Percentiles rank a stretch among this genome's conserved stretches.
Evolutionary conservation across 2,797 vertebrate genomes (phyloP).

Genomic region (Cynodonichthys magdalenae): DNA sequence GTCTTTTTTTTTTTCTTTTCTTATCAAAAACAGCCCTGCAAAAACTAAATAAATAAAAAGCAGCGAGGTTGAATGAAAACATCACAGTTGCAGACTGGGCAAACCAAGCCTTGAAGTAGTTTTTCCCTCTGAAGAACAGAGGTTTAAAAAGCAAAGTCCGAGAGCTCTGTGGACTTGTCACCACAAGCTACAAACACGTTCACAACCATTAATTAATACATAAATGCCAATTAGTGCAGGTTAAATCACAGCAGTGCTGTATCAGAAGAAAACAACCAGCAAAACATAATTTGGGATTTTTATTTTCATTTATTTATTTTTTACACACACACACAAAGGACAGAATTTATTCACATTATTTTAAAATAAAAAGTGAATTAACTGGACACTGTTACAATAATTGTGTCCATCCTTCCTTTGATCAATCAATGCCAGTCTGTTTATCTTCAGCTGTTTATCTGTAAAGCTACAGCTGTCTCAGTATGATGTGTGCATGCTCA

Average conservation of each 20-base stretch:
- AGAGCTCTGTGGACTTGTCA: background rate
- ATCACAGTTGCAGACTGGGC: background rate
- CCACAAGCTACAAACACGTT: background rate
- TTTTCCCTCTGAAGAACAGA: background rate
- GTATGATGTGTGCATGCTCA: conserved; percentile 10
- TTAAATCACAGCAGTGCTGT: background rate
- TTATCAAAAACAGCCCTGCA: too few species aligned
- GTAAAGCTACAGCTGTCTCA: background rate
- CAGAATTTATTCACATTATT: too few species aligned
- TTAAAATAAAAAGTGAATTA: background rate
- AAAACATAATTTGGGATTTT: background rate
- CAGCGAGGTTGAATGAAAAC: background rate
- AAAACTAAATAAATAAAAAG: too few species aligned
- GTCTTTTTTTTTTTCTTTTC: too few species aligned
- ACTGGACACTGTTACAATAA: background rate
- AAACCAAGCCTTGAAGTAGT: background rate
- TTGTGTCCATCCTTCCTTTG: conserved; percentile 6
- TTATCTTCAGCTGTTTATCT: conserved; percentile 31
- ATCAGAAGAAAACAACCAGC: background rate
- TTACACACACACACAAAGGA: too few species aligned
- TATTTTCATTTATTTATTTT: too few species aligned
- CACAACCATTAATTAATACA: background rate
- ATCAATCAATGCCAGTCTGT: conserved; percentile 5
- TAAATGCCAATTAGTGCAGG: background rate
- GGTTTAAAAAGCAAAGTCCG: background rate